Percentiles rank a stretch among this genome's conserved stretches.
Evolutionary conservation across 2,113 vertebrate genomes (phyloP).

Genomic region (Gavia stellata): DNA sequence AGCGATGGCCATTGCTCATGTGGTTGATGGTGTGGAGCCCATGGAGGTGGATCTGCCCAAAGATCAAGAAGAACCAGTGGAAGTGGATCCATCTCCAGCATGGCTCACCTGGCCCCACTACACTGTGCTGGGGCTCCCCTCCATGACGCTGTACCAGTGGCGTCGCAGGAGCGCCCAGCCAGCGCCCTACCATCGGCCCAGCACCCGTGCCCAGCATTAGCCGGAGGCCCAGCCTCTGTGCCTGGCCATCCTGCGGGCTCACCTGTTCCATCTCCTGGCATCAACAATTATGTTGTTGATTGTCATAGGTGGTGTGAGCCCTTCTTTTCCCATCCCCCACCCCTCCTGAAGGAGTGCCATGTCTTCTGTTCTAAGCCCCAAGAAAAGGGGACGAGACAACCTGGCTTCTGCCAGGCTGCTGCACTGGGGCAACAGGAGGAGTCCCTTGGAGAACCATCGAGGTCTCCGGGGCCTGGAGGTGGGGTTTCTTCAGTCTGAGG

Average conservation of each 20-base stretch:
- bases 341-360: not conserved
- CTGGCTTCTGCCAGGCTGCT: not conserved
- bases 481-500: not conserved
- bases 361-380: not conserved
- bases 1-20: fast-evolving
- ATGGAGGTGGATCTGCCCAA: not conserved
- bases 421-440: fast-evolving
- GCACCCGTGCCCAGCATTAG: fast-evolving
- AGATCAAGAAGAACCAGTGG: not conserved
- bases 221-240: not conserved
- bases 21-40: not conserved
- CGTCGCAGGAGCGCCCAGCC: fast-evolving
- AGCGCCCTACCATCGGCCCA: not conserved
- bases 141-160: fast-evolving
- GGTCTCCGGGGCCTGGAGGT: not conserved
- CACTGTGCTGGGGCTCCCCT: not conserved
- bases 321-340: not conserved
- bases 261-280: not conserved
- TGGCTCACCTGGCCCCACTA: not conserved
- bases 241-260: not conserved
- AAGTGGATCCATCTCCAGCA: not conserved
- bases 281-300: not conserved
- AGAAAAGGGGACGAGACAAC: not conserved
- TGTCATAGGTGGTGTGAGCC: not conserved
- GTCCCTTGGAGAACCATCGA: fast-evolving